Base-by-base conservation (phyloP, 2,797 vertebrate species). In the Apogon hyalosoma region DNA sequence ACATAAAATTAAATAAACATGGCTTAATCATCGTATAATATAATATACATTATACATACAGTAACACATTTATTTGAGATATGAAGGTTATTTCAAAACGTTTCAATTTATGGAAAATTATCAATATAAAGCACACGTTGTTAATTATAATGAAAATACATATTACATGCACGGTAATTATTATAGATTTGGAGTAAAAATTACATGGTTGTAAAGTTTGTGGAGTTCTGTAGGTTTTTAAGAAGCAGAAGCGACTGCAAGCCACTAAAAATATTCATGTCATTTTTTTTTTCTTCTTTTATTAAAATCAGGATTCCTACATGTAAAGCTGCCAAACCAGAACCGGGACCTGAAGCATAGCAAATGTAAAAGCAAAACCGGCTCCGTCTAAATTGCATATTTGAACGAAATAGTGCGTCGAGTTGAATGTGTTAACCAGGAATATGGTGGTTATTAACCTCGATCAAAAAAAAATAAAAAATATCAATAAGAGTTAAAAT, bases 51-150 rank as follows among this genome's bases (percentile, higher is more conserved):
- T 40, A 28, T 10, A 45, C 70, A 55, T 60, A 56, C 41, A 64
- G 3, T 6, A n/a, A 18, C n/a, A 49, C 11, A n/a, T 65, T 19
- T 51, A 28, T 43, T 36, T 8, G 0, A 50, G 7, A 40, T 18
- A 1, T 3, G 16, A 1, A 16, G 1, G 3, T 50, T 3, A 50
- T 56, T 54, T 31, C 0, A 3, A 21, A n/a, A 60, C 40, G 6
- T 33, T 0, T 4, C 15, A 18, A 67, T 74, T 68, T 63, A 18
- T 55, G 12, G n/a, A 41, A 50, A 63, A 67, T 55, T 2, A 49
- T 33, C 57, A 38, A 70, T 45, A 21, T 11, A 14, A 57, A 42
- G 6, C 2, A 47, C 47, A 16, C 11, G 10, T 21, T 38, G 4
- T 15, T 8, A 43, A 57, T 38, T 15, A 24, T 24, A 24, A 24